Evolutionary conservation across 2,113 vertebrate genomes (phyloP).

Genomic region (Equus przewalskii): DNA sequence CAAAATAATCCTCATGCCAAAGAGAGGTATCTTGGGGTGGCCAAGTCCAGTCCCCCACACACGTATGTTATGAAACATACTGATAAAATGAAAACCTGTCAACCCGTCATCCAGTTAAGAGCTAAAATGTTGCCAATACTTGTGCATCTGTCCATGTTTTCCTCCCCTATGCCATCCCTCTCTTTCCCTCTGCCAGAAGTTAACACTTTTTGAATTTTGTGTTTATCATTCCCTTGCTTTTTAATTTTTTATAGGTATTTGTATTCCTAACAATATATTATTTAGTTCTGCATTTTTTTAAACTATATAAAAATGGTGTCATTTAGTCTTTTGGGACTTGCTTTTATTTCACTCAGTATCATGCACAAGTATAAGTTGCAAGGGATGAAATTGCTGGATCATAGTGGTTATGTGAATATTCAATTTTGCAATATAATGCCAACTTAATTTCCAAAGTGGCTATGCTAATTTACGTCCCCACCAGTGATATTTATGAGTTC

Average conservation of each 20-base stretch:
- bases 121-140: neutral
- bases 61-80: neutral
- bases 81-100: slow-evolving; percentile 1
- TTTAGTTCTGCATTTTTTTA: neutral
- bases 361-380: neutral
- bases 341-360: neutral
- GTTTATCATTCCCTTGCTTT: slow-evolving; percentile 34
- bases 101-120: neutral
- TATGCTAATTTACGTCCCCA: neutral
- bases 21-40: too few relatives aligned
- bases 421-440: neutral
- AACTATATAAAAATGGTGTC: neutral
- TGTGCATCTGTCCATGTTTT: neutral
- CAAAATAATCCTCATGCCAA: too few relatives aligned
- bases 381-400: neutral
- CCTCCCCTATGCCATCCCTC: neutral
- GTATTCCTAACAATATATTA: neutral
- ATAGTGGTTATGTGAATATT: neutral
- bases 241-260: neutral
- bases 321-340: neutral
- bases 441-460: neutral
- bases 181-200: neutral
- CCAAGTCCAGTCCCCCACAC: too few relatives aligned
- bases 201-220: slow-evolving; percentile 4
- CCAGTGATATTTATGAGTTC: slow-evolving; percentile 3